Evolutionary conservation across 2,113 vertebrate genomes (phyloP), one percentile per base, ranked within the genome.

Genomic region (Silurus glanis): DNA sequence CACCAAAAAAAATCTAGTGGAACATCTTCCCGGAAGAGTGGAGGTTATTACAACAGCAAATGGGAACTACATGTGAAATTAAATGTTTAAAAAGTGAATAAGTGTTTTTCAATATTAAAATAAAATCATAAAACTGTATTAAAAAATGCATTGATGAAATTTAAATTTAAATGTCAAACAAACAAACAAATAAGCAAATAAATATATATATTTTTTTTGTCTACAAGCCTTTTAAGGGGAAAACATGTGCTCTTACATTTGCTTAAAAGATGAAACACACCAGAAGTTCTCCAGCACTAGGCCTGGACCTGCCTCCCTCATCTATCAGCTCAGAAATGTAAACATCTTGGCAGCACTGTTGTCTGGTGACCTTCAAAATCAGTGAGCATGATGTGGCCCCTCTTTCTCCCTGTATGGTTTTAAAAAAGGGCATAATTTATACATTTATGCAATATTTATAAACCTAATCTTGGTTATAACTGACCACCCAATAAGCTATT

Each of bases 241-340:
- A 23, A 78, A 56, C 55, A n/a, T 12, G 51, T 16, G 0, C 21
- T 59, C 25, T 9, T 49, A 62, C 58, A 64, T 81, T 21, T 62
- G 56, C 79, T 62, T n/a, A 62, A 81, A 62, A 64, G 58, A 81
- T 49, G 79, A 81, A 37, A 62, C 62, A 25, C 17, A 6, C 76
- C 59, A 62, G 79, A 58, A 81, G 58, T 45, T 61, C 37, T 62
- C 19, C 79, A 62, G 58, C 37, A 10, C 28, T 37, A 62, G 79
- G 19, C 58, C 55, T 80, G 56, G 56, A 47, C 78, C 59, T 49
- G 56, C 21, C 37, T 81, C 79, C 28, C 19, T 62, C 37, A 23
- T 45, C 79, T 64, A n/a, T 81, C 56, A 62, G 79, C 58, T 81
- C n/a, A 49, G 59, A 81, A 81, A 62, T 81, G 79, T 81, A 81